Conservation (phyloP, 1,140 invertebrate genomes). For the Micrasema minimum region DNA sequence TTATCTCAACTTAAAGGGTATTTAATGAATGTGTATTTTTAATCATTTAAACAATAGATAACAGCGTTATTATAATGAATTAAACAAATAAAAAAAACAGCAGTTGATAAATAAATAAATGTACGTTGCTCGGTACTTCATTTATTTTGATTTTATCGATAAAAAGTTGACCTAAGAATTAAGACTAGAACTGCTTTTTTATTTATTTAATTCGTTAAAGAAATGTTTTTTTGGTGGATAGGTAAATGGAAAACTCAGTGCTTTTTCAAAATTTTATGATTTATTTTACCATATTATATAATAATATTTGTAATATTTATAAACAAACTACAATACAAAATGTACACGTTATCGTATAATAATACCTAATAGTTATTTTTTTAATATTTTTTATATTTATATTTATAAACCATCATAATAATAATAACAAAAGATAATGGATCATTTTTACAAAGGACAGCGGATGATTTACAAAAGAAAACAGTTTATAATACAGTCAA, state of each 20-base stretch:
- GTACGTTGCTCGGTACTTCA: no score
- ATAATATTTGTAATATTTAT: constrained; percentile 53
- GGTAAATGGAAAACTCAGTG: not conserved
- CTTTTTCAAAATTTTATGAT: constrained; percentile 48
- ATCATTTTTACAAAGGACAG: constrained; percentile 43
- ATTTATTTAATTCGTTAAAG: no score
- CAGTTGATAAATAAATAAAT: no score
- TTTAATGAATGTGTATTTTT: no score
- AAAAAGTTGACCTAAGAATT: no score
- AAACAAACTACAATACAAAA: constrained; percentile 55
- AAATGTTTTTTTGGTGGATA: no score
- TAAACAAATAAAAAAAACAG: no score
- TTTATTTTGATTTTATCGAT: no score
- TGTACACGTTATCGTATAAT: constrained; percentile 50
- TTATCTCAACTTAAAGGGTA: no score
- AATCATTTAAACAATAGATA: no score
- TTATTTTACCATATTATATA: constrained; percentile 52
- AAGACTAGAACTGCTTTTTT: no score
- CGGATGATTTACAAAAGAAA: constrained; percentile 50
- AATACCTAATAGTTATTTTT: constrained; percentile 52
- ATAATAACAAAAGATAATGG: constrained; percentile 51
- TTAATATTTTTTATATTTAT: constrained; percentile 47
- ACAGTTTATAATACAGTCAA: constrained; percentile 45
- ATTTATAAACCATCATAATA: constrained; percentile 50
- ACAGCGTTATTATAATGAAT: no score